These are phyloP conservation scores for Oceanodroma tethys DNA, from an alignment of 2,113 vertebrate genomes.

Conservation along the genomic window DNA sequence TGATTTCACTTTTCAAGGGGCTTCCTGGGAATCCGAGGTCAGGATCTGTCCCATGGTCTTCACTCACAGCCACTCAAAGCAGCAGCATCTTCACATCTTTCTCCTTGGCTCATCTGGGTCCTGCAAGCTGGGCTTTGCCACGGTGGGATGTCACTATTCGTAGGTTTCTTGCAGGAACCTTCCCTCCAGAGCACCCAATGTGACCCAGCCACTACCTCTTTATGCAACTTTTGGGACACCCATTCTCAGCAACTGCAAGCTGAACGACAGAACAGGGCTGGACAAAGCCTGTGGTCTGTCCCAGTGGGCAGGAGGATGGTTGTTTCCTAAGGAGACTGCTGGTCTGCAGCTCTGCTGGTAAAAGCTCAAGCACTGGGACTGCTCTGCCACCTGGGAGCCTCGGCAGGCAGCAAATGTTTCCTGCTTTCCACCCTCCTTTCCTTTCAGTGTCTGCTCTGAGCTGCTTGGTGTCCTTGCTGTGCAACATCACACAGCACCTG, in stretches of 20 bases:
- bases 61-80: background rate
- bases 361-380: background rate
- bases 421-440: background rate
- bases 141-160: accelerated
- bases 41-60: background rate
- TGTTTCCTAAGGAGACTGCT: background rate
- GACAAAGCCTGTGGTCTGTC: background rate
- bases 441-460: background rate
- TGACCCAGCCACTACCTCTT: background rate
- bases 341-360: background rate
- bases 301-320: background rate
- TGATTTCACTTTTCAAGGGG: background rate
- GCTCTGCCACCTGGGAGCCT: background rate
- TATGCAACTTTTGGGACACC: background rate
- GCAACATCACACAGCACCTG: background rate
- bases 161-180: background rate
- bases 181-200: background rate
- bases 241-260: background rate
- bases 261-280: background rate
- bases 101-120: background rate
- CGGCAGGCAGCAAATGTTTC: background rate
- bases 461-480: background rate
- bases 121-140: background rate
- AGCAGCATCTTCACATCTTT: background rate
- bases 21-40: background rate